A percentile compares a stretch with the other conserved stretches of the same genome.
phyloP scores from a whole-genome alignment of 2,888 invertebrate species.

The Polymixis flavicincta region DNA sequence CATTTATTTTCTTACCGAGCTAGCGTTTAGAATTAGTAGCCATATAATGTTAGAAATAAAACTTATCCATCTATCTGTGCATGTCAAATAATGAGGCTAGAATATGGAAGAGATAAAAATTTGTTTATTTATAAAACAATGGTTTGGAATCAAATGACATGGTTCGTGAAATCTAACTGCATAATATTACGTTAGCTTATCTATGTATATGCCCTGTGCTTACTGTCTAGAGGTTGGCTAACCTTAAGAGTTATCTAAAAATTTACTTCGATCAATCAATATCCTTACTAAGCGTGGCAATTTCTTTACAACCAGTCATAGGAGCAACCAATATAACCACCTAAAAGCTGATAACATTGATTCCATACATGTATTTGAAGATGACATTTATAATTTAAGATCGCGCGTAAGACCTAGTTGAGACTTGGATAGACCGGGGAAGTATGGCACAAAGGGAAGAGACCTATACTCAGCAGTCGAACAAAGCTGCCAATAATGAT shows the following conservation, averaged over 20 bases:
- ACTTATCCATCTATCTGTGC: background rate
- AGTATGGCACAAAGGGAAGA: background rate
- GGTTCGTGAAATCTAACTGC: background rate
- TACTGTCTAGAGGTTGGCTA: conserved; percentile 1
- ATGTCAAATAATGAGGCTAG: background rate
- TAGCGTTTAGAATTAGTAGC: background rate
- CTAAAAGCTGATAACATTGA: background rate
- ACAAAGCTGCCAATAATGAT: background rate
- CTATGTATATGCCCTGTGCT: background rate
- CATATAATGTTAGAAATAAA: background rate
- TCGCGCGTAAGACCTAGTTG: background rate
- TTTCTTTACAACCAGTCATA: too few relatives aligned
- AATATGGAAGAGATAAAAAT: background rate
- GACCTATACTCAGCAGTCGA: background rate
- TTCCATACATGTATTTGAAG: background rate
- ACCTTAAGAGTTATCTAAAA: background rate
- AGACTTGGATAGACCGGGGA: too few relatives aligned
- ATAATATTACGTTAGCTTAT: background rate
- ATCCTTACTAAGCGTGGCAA: too few relatives aligned
- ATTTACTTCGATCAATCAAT: background rate
- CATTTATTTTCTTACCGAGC: conserved; percentile 19
- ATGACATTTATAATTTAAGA: background rate
- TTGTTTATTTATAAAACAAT: background rate
- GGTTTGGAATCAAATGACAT: conserved; percentile 5
- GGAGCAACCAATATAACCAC: too few relatives aligned